Evolutionary conservation across 2,113 vertebrate species (phyloP), one percentile per base, ranked within the genome.

Genomic region (Tachysurus vachellii): DNA sequence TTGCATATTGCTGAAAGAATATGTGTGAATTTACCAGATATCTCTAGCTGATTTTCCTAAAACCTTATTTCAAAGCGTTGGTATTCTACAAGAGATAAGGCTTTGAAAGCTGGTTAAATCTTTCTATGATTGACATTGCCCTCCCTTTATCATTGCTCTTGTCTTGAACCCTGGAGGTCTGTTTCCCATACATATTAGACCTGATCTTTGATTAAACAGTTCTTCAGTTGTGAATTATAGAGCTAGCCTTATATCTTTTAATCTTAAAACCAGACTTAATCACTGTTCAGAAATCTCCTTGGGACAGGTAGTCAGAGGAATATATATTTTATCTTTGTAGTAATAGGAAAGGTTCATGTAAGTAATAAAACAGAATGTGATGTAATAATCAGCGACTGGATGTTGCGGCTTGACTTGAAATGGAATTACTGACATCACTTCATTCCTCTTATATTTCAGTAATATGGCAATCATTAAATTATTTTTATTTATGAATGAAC

Each of bases 21-120:
- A 36, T 68, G 44, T 6, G 57, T 77, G 71, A 88, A 88, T 85
- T 66, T 70, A 62, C n/a, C 62, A 79, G 62, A 79, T 62, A 76
- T 42, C 23, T 50, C 26, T 56, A 42, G 17, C 1, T 50, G 5
- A 75, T 84, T 86, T 66, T 61, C 57, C 56, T 73, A 62, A 57
- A 85, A 44, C 9, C 71, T 19, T 44, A 47, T 85, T 85, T 75
- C 28, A 61, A 50, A 76, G 42, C 2, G 26, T n/a, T 50, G 71
- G 71, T 47, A 2, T 53, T 42, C 47, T 53, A 19, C 36, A 13
- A 66, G 44, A 86, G 17, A 77, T 80, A 62, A 56, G 28, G 62
- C 62, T 57, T 31, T 68, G 62, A 23, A 68, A 56, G 28, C 44
- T 79, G 64, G 85, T 86, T 80, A 19, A 19, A 57, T 68, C 31